Base-by-base conservation (phyloP, 2,888 invertebrate species). In the Brenthis daphne region DNA sequence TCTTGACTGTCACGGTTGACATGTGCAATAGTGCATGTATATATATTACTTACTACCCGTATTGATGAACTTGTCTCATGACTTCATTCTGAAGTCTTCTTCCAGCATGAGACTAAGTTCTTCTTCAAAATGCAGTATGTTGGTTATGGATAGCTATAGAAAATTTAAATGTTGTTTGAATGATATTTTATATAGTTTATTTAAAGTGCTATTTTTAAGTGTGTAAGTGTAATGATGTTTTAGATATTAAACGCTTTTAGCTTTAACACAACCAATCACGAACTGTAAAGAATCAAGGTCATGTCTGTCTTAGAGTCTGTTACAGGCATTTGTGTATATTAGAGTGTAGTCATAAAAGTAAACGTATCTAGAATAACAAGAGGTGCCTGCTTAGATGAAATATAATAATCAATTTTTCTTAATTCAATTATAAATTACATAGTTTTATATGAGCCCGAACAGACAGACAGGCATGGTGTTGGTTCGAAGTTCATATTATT, bases 131-230 rank as follows among this genome's bases (percentile, higher is more conserved):
- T 67, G 50, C 43, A 47, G 16, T 60, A 67, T 63, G 61, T 56
- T 67, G 33, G 37, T 67, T 56, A 56, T 48, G 56, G 24, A 63
- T 63, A 50, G 56, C 43, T 65, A 51, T 63, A 67, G 61, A 43
- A 20, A 67, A 67, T 47, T 55, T 55, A 61, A 61, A 55, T 61
- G 56, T 50, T 13, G 67, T 67, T 67, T 61, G n/a, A 61, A 50
- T 24, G 37, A 67, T 16, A 56, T 63, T 63, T 66, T 60, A 60
- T 13, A 67, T 56, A 67, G 56, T 61, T 56, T 61, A 67, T 56
- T 56, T 61, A 51, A 67, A 61, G 50, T 63, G 61, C 56, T 56
- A 67, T 61, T 67, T 67, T 55, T 55, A 37, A 24, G 48, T 20
- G 24, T 33, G 37, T 61, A 51, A 55, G 14, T 50, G 61, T 63